Percentiles rank a stretch among this genome's conserved stretches.
Conservation (phyloP, 2,797 vertebrate genomes). For the Hypotaenidia philippensis region DNA sequence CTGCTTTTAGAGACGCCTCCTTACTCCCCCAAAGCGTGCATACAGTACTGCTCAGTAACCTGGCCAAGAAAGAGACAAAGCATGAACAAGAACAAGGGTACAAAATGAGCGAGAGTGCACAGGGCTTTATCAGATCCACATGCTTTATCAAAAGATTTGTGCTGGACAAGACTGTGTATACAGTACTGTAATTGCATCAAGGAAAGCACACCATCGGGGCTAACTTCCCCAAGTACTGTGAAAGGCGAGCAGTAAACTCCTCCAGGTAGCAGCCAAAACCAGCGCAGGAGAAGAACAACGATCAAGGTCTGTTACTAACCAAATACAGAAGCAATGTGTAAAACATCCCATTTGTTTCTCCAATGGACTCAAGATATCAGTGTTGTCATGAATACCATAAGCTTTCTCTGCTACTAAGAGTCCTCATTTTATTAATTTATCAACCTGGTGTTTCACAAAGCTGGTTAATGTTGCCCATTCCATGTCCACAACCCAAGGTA, state of each 20-base stretch:
- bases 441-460: background rate
- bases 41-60: background rate
- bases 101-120: background rate
- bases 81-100: background rate
- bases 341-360: background rate
- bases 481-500: background rate
- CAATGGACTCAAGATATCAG: background rate
- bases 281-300: background rate
- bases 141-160: background rate
- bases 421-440: background rate
- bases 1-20: background rate
- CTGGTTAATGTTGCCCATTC: background rate
- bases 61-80: background rate
- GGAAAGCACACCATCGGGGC: background rate
- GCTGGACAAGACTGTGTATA: background rate
- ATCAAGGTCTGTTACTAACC: background rate
- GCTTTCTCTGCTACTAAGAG: background rate
- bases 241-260: background rate
- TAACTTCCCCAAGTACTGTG: background rate
- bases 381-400: background rate
- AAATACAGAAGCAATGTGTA: background rate
- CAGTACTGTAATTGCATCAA: background rate
- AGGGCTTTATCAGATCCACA: background rate
- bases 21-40: rapidly evolving
- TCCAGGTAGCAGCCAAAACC: background rate